A percentile compares a stretch with the other conserved stretches of the same genome.
Conservation (phyloP, 2,888 invertebrate species). For the Ypsolopha sequella region DNA sequence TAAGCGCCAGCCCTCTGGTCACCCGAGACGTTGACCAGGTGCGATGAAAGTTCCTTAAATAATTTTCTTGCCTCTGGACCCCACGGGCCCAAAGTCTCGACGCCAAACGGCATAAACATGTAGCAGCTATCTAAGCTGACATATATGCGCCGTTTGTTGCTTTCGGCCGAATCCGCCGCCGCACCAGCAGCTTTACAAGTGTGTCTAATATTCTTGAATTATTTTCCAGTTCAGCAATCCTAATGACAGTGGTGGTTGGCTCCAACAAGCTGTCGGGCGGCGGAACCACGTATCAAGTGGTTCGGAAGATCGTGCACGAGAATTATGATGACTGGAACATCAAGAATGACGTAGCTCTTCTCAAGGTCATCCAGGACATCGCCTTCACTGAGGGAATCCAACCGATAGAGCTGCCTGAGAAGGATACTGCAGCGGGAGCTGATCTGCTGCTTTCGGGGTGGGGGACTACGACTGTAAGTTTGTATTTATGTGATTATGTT, state of each 20-base stretch:
- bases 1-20: no score
- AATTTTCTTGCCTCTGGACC: no score
- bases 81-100: no score
- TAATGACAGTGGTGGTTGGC: constrained; percentile 49
- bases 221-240: constrained; percentile 13
- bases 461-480: constrained; percentile 28
- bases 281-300: constrained; percentile 43
- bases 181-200: no score
- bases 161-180: no score
- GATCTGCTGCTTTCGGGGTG: constrained; percentile 52
- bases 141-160: no score
- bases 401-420: constrained; percentile 36
- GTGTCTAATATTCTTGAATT: no score
- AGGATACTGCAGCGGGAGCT: constrained; percentile 33
- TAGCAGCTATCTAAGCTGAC: no score
- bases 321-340: constrained; percentile 37
- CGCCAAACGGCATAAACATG: no score
- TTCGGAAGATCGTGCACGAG: constrained; percentile 46
- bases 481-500: no score
- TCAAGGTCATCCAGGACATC: constrained; percentile 36
- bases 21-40: no score
- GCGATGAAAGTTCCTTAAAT: no score
- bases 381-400: constrained; percentile 34
- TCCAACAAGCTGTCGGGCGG: constrained; percentile 50
- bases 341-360: constrained; percentile 54